Conservation (phyloP, 2,888 invertebrate species). For the Lottia gigantea region DNA sequence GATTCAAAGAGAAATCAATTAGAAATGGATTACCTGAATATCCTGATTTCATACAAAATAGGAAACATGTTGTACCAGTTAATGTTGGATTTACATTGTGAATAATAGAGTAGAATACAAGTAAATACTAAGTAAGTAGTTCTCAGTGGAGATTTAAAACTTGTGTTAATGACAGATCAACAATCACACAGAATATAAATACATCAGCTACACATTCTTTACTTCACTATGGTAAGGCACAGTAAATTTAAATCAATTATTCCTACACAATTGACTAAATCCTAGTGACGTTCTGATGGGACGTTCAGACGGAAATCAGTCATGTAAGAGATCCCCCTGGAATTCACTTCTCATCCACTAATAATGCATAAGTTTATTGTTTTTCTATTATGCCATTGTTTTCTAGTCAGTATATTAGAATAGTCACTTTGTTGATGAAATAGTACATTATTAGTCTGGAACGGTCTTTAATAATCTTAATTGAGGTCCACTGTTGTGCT, state of each 20-base stretch:
- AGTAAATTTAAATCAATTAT: slow-evolving; percentile 23
- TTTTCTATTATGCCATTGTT: no score
- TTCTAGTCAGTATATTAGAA: no score
- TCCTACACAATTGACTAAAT: slow-evolving; percentile 14
- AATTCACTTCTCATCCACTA: neutral
- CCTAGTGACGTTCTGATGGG: slow-evolving; percentile 2
- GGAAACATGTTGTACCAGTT: slow-evolving; percentile 19
- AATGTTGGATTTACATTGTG: neutral
- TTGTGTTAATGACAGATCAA: slow-evolving; percentile 6
- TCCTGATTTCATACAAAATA: slow-evolving; percentile 20
- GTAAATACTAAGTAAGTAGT: neutral
- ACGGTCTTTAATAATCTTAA: no score
- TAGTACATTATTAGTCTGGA: no score
- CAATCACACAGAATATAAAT: neutral
- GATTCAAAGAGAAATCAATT: slow-evolving; percentile 14
- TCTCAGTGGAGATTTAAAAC: slow-evolving; percentile 5
- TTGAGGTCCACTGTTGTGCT: no score
- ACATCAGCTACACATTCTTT: neutral
- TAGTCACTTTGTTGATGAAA: no score
- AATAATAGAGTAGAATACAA: neutral
- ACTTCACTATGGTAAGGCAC: slow-evolving; percentile 10
- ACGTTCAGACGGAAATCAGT: slow-evolving; percentile 14
- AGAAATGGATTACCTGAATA: slow-evolving; percentile 17
- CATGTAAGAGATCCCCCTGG: slow-evolving; percentile 13
- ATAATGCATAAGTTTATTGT: neutral